Evolutionary conservation across 2,113 vertebrate genomes (phyloP), one percentile per base, ranked within the genome.

Genomic region (Nycticryphes semicollaris): DNA sequence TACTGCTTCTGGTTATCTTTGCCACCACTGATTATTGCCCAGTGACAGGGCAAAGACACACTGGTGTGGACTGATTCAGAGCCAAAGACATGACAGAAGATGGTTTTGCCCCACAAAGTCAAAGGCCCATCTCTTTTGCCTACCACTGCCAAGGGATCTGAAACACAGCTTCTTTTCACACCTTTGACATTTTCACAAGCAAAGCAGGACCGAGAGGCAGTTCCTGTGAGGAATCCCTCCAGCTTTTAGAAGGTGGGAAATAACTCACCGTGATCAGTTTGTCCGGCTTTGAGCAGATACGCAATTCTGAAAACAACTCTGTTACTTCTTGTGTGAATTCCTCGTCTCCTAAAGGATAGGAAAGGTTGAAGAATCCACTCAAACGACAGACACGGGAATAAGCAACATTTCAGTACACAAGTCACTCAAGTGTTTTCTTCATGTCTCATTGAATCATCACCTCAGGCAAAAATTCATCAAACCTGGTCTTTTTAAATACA

Each of bases 321-420:
- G 93, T 97, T 57, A 99, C 73, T 95, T 99, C 99, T 88, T 91
- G 97, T 85, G 98, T 98, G 96, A 99, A 99, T 80, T 99, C 99
- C 33, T 98, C 97, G 2, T 98, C 98, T 96, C 98, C 99, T 98
- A 62, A 95, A 97, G 79, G 41, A 83, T 87, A 96, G 48, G 41
- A 92, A 78, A 91, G 75, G 77, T 54, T 90, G 87, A 87, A 96
- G 90, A 88, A 91, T 85, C 41, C 66, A 30, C 37, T 69, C 24
- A 93, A 87, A 70, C n/a, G 47, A 77, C 54, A 73, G 23, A 21
- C 6, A 76, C 5, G 74, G 59, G 43, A 85, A 84, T 39, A 90
- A 70, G 79, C 30, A 85, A 51, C 51, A 54, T 64, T 69, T 87
- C 45, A 72, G 13, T 31, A 48, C 39, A 47, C 68, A 90, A 74